Evolutionary conservation across 2,113 vertebrate species (phyloP).

Genomic region (Labeo catla): DNA sequence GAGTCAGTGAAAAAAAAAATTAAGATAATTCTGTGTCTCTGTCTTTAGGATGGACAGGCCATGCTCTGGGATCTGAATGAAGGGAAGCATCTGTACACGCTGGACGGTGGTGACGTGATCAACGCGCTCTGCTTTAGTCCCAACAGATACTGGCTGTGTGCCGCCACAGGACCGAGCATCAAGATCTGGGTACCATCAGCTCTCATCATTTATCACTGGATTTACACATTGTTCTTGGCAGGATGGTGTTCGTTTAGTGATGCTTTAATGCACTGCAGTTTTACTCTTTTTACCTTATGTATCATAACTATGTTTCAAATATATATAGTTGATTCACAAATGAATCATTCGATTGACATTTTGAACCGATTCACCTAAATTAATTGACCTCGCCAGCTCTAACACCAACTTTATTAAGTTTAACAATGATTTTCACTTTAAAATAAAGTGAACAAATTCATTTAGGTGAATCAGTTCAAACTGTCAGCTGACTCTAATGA

Average conservation of each 20-base stretch:
- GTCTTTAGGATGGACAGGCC: constrained; percentile 88
- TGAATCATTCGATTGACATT: too few relatives aligned
- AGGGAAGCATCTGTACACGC: constrained; percentile 94
- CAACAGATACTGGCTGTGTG: constrained; percentile 98
- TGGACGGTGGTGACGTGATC: constrained; percentile 93
- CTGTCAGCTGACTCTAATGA: not conserved
- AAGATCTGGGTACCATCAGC: constrained; percentile 89
- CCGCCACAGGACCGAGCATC: constrained; percentile 95
- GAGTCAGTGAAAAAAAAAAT: too few relatives aligned
- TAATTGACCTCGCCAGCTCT: too few relatives aligned
- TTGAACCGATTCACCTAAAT: too few relatives aligned
- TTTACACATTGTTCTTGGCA: not conserved
- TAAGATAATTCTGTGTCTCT: not conserved
- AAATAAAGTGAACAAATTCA: too few relatives aligned
- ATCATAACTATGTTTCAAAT: too few relatives aligned
- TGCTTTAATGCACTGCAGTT: not conserved
- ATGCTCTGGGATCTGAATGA: constrained; percentile 98
- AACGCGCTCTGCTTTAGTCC: constrained; percentile 96
- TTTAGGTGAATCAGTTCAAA: not conserved
- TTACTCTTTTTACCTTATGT: not conserved
- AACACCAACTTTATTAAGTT: too few relatives aligned
- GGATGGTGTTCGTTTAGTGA: not conserved
- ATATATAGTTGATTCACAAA: too few relatives aligned
- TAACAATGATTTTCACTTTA: too few relatives aligned
- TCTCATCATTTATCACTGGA: not conserved